Conservation (phyloP, 2,888 invertebrate species). For the Drosophila nr. perissopoda region DNA sequence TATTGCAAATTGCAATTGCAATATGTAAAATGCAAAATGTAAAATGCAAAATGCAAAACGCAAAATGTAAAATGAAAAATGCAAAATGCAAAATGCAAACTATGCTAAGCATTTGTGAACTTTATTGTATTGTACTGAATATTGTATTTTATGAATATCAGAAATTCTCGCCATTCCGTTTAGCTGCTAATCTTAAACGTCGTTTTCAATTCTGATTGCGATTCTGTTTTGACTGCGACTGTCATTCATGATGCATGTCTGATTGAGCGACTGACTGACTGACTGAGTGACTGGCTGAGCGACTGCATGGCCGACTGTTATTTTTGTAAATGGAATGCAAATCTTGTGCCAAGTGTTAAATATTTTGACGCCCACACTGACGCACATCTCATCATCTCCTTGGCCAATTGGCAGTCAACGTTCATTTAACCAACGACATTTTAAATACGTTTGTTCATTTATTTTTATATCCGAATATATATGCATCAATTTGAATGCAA, state of each 20-base stretch:
- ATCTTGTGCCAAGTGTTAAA: constrained; percentile 13
- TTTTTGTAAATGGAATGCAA: constrained; percentile 9
- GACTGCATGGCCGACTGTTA: neutral
- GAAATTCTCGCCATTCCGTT: constrained; percentile 1
- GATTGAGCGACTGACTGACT: constrained; percentile 1
- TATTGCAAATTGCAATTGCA: constrained; percentile 20
- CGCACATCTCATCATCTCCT: neutral
- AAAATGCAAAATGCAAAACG: constrained; percentile 14
- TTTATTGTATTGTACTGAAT: constrained; percentile 22
- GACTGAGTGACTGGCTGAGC: neutral
- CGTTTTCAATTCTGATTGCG: constrained; percentile 24
- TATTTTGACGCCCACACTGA: constrained; percentile 5
- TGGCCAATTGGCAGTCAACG: neutral
- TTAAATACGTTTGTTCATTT: neutral
- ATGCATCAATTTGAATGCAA: neutral
- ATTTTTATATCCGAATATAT: neutral
- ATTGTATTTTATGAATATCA: constrained; percentile 22
- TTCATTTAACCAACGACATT: constrained; percentile 2
- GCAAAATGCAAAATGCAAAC: constrained; percentile 11
- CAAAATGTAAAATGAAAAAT: constrained; percentile 18
- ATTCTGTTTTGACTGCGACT: constrained; percentile 65
- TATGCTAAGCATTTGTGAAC: constrained; percentile 24
- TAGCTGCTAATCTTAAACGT: constrained; percentile 28
- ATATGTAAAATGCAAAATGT: constrained; percentile 34
- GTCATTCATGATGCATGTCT: constrained; percentile 41